Evolutionary conservation across 1,140 invertebrate species (phyloP), one percentile per base, ranked within the genome.

Genomic region (Dreissena rostriformis): DNA sequence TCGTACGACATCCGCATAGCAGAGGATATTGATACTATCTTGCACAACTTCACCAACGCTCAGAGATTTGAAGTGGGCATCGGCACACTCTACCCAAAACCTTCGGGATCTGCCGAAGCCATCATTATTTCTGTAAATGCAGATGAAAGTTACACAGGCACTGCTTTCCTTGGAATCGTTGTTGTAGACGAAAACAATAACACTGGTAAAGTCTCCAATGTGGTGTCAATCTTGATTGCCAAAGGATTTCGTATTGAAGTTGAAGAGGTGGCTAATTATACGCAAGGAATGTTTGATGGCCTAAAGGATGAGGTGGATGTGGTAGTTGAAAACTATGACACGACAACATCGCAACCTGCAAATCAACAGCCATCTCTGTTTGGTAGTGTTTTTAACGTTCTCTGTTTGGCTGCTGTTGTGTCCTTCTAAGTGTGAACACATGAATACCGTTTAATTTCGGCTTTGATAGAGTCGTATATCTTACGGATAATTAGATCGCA

Each of bases 181-280:
- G 72, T 55, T 29, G 17, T 74, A 7, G 72, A 74, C 26, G 72
- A 74, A 15, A 26, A 8, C 28, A 55, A 55, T 17, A 74, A 74
- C 28, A 24, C 19, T 2, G 72, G 72, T 19, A 52, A 22, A 26
- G 72, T 74, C 0, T 74, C 72, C 52, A 74, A 74, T 61, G 57
- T 74, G 19, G 53, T 74, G 15, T 28, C 72, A 14, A 74, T 74
- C 0, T 1, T 61, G 7, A 52, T 74, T 14, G 72, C 72, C 10
- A 57, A 28, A 26, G 72, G 53, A 22, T 74, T 74, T 12, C 72
- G 53, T 26, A 51, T 74, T 39, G 29, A 22, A 5, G 51, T 52
- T 10, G 72, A 74, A 28, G n/a, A 61, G 57, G 53, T 28, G 24
- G 29, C 72, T n/a, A 61, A 61, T 61, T n/a, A 24, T 24, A 61